Percentiles rank a stretch among this genome's conserved stretches.
Conservation (phyloP, 2,888 invertebrate species). For the Tanytarsus gracilentus region DNA sequence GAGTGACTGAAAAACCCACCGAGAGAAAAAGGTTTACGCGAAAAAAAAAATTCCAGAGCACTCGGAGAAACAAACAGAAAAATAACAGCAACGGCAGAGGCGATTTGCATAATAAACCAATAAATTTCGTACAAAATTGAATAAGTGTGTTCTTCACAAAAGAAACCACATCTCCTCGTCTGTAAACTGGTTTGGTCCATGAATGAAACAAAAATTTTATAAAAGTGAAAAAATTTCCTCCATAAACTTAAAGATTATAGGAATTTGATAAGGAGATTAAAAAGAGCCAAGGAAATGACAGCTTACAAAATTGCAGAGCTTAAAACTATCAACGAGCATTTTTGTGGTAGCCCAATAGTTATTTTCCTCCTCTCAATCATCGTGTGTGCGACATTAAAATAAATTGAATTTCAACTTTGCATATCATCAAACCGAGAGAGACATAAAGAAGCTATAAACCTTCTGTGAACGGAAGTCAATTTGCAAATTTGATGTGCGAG, state of each 20-base stretch:
- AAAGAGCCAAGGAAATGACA: neutral
- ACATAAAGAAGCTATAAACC: no score
- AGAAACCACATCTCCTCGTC: neutral
- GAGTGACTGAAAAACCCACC: neutral
- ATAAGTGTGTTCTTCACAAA: constrained; percentile 23
- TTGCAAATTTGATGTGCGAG: no score
- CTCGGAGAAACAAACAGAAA: constrained; percentile 1
- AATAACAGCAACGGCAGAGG: neutral
- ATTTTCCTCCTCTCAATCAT: no score
- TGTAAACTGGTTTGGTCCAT: constrained; percentile 19
- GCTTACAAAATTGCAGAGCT: constrained; percentile 10
- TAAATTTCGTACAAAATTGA: constrained; percentile 27
- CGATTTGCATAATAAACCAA: constrained; percentile 22
- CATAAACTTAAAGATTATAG: constrained; percentile 16
- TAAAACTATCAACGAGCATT: no score
- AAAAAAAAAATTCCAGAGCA: constrained; percentile 6
- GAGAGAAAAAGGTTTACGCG: neutral
- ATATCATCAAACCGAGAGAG: no score
- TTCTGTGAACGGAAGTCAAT: constrained; percentile 17
- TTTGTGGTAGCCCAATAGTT: no score
- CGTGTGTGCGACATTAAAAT: no score
- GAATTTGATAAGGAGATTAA: constrained; percentile 19
- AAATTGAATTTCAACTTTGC: no score
- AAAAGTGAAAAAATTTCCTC: neutral
- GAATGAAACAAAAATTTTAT: constrained; percentile 21